Percentiles rank a stretch among this genome's conserved stretches.
These are phyloP conservation scores for Anthonomus grandis DNA, from an alignment of 1,140 invertebrate genomes.

Conservation along the genomic window DNA sequence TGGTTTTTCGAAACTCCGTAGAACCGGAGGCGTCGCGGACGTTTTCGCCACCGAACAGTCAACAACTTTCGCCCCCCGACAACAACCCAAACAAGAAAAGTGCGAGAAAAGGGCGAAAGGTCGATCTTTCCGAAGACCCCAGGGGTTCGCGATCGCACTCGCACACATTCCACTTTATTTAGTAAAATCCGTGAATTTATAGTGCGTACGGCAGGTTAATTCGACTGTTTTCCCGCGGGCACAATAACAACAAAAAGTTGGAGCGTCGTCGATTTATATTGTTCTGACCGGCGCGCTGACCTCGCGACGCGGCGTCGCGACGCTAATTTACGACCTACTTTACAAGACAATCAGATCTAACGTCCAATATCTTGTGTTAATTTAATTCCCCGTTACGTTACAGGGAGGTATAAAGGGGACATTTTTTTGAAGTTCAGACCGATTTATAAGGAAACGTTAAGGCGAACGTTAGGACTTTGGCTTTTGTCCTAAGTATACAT, in stretches of 20 bases:
- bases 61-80: constrained; percentile 23
- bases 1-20: constrained; percentile 19
- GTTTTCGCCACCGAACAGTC: constrained; percentile 8
- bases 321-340: constrained; percentile 13
- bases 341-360: too few relatives aligned
- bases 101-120: too few relatives aligned
- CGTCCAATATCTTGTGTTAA: too few relatives aligned
- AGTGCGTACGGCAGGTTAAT: too few relatives aligned
- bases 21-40: constrained; percentile 20
- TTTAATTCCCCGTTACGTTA: too few relatives aligned
- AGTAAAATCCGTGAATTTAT: neutral
- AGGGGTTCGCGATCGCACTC: constrained; percentile 23
- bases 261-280: constrained; percentile 41
- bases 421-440: too few relatives aligned
- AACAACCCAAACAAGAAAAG: constrained; percentile 23
- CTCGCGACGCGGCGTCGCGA: constrained; percentile 22
- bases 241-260: neutral
- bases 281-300: constrained; percentile 38
- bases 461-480: too few relatives aligned
- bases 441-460: too few relatives aligned
- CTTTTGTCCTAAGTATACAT: too few relatives aligned
- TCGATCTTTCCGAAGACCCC: constrained; percentile 29
- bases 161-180: constrained; percentile 16
- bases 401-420: too few relatives aligned
- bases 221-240: too few relatives aligned